Evolutionary conservation across 30 jellyfish, hydroid and myxozoan species (phyloP).

Genomic region (Clytia hemisphaerica): DNA sequence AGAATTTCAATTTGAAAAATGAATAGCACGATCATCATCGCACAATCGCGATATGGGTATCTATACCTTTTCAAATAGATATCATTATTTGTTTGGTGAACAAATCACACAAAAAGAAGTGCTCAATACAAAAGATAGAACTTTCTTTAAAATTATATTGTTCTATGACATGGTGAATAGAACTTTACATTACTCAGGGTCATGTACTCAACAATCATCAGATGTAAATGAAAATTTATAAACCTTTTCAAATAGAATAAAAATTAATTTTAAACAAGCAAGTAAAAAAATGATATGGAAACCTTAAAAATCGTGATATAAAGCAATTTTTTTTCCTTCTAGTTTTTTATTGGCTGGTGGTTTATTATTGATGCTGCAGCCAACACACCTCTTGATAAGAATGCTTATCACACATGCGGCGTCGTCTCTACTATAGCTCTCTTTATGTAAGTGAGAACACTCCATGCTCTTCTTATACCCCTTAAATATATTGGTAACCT

Average conservation of each 20-base stretch:
- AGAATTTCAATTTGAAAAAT: too few relatives aligned
- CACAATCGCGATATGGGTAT: too few relatives aligned
- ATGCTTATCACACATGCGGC: conserved; percentile 79
- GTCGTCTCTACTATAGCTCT: conserved; percentile 85
- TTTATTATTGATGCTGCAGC: conserved; percentile 90
- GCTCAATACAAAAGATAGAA: too few relatives aligned
- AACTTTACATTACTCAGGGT: too few relatives aligned
- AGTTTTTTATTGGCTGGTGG: conserved; percentile 98
- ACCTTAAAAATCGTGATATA: neutral
- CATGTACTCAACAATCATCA: neutral
- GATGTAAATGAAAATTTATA: neutral
- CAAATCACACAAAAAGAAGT: too few relatives aligned
- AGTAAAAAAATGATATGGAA: neutral
- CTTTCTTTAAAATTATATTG: too few relatives aligned
- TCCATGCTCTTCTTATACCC: too few relatives aligned
- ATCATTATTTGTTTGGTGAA: too few relatives aligned
- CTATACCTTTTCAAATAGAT: too few relatives aligned
- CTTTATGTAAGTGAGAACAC: conserved; percentile 82
- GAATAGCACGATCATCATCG: too few relatives aligned
- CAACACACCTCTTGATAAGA: conserved; percentile 67
- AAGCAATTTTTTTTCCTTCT: neutral
- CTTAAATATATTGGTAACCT: too few relatives aligned
- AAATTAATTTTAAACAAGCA: neutral
- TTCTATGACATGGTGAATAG: too few relatives aligned
- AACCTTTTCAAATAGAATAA: neutral